phyloP scores from a whole-genome alignment of 2,797 vertebrate genomes.

The Siniperca obscura region DNA sequence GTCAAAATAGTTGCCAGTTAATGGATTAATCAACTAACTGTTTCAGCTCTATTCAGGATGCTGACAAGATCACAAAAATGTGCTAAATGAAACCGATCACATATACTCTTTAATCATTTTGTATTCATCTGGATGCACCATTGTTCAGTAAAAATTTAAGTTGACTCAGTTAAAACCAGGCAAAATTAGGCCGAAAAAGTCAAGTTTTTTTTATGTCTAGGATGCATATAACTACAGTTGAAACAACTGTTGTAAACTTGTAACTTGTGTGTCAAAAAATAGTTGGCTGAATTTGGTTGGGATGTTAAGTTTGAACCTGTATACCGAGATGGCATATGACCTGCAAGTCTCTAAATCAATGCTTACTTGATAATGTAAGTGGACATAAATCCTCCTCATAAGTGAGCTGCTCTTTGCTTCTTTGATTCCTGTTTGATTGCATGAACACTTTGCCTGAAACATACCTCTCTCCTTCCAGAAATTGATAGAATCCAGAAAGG shows the following conservation, averaged over 20 bases:
- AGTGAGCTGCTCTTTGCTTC: not conserved
- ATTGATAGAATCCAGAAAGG: conserved; percentile 97
- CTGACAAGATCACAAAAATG: not conserved
- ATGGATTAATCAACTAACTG: not conserved
- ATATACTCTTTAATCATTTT: not conserved
- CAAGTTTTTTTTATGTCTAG: too few species aligned
- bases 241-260: not conserved
- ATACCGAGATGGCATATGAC: not conserved
- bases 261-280: not conserved
- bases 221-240: not conserved
- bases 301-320: not conserved
- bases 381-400: not conserved
- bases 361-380: not conserved
- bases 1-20: not conserved
- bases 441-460: conserved; percentile 39
- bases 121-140: not conserved
- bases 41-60: not conserved
- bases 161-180: too few species aligned
- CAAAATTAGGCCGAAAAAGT: not conserved
- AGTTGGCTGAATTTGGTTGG: too few species aligned
- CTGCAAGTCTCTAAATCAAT: not conserved
- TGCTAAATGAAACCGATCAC: not conserved
- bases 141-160: not conserved
- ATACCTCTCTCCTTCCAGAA: conserved; percentile 84
- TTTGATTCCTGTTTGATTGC: conserved; percentile 23